Conservation (phyloP, 2,113 vertebrate species). For the Anseranas semipalmata region DNA sequence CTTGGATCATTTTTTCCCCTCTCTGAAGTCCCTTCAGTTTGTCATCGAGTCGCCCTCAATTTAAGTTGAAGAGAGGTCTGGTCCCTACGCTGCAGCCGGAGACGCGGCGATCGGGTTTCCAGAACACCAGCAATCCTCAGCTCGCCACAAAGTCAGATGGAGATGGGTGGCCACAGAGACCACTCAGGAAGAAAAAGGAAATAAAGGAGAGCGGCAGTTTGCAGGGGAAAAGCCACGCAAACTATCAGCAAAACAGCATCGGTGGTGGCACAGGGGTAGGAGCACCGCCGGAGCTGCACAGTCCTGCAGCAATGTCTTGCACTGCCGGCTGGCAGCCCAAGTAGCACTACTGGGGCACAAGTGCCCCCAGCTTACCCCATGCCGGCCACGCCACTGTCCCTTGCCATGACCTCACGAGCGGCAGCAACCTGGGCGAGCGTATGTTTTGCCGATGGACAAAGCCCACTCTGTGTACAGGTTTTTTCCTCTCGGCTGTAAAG, state of each 20-base stretch:
- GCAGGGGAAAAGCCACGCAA: not conserved
- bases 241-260: not conserved
- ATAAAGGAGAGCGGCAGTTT: not conserved
- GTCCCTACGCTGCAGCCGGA: not conserved
- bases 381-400: rapidly evolving
- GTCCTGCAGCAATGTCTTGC: not conserved
- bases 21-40: constrained; percentile 69
- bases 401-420: not conserved
- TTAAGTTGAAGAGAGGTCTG: constrained; percentile 39
- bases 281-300: rapidly evolving
- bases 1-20: constrained; percentile 53
- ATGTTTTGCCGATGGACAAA: constrained; percentile 68
- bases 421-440: not conserved
- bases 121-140: constrained; percentile 2
- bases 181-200: constrained; percentile 21
- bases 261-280: not conserved
- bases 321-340: not conserved
- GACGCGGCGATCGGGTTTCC: not conserved
- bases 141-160: constrained; percentile 6
- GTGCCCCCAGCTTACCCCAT: not conserved
- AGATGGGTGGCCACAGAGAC: not conserved
- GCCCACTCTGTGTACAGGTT: constrained; percentile 55
- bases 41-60: constrained; percentile 61
- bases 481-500: constrained; percentile 66
- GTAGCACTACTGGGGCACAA: not conserved